phyloP scores from a whole-genome alignment of 2,797 vertebrate species.

The Pyrocephalus nanus region DNA sequence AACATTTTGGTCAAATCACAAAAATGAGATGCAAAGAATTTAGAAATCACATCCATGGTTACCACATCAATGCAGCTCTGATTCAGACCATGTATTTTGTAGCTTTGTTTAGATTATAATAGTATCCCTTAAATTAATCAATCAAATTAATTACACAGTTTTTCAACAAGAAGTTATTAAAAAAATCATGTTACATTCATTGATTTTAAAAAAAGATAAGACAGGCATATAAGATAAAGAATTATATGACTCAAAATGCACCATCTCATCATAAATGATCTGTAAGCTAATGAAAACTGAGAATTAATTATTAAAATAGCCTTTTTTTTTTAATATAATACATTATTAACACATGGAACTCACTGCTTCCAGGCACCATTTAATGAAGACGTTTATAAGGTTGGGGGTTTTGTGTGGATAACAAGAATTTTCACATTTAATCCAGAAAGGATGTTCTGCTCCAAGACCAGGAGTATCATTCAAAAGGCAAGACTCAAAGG shows the following conservation, averaged over 20 bases:
- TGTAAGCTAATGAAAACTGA: conserved; percentile 43
- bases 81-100: neutral
- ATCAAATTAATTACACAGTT: neutral
- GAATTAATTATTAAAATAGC: conserved; percentile 47
- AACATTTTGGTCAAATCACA: neutral
- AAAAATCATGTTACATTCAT: neutral
- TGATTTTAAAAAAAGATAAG: neutral
- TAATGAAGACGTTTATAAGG: conserved; percentile 50
- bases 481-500: neutral
- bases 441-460: neutral
- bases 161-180: neutral
- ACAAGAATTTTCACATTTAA: neutral
- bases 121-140: neutral
- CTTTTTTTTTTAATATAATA: conserved; percentile 12
- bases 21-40: neutral
- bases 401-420: neutral
- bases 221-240: neutral
- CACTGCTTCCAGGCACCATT: conserved; percentile 44
- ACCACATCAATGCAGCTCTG: neutral
- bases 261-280: conserved; percentile 2
- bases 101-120: neutral
- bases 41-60: neutral
- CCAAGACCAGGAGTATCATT: neutral
- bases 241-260: conserved; percentile 12
- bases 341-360: conserved; percentile 46